Base-by-base conservation (phyloP, 2,888 invertebrate species). In the Macrophya annulata region DNA sequence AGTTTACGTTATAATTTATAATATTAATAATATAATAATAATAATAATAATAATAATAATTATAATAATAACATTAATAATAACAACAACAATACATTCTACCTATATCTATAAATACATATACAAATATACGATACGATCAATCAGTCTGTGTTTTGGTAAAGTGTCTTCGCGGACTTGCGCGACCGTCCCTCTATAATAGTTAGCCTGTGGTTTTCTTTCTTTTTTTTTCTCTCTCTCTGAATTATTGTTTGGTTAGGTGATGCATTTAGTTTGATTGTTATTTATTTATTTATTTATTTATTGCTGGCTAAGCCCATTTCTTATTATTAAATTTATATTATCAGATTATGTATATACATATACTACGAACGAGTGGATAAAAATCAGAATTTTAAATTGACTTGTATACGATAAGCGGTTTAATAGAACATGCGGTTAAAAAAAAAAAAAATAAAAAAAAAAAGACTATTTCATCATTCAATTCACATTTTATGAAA, bases 61-160 rank as follows among this genome's bases (percentile, higher is more conserved):
- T n/a, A 37, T 55, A 17, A 21, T n/a, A 79, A 79, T 37, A 76
- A 48, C 48, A 76, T 25, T 48, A 76, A 76, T 76, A 76, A 76
- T 76, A 76, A 76, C 48, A 76, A 48, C 76, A 76, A 51, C 48
- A 51, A 51, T 37, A 77, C 43, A 77, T 3, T 77, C 51, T 31
- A 31, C 31, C 31, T 51, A 77, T 77, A 76, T 37, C 51, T 51
- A 74, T 77, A 31, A 31, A 81, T 62, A 81, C 62, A 21, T 81
- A 43, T 37, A 62, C 37, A 43, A 62, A n/a, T 81, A 62, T 81
- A 43, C 40, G n/a, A 68, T 86, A 86, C 84, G 72, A 81, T 86
- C 85, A 79, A 84, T 86, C 86, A 86, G 86, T 86, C 86, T 86
- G 85, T 86, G 71, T 85, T 84, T 65, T 82, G 84, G 86, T 71